phyloP scores from a whole-genome alignment of 2,797 vertebrate species.

The Schizothorax lantsangensis region DNA sequence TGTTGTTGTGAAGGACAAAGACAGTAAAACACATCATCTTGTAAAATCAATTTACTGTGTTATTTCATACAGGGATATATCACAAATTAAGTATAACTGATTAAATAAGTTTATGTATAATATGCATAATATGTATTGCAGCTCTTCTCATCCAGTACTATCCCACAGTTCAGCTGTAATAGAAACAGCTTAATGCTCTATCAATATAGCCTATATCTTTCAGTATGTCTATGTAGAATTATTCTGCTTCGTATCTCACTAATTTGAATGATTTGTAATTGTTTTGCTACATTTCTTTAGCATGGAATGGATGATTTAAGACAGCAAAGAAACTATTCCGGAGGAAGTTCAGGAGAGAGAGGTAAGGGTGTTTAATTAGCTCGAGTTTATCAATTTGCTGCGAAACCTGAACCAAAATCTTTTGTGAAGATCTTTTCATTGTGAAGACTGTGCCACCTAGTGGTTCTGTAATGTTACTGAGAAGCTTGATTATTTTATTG shows the following conservation, averaged over 20 bases:
- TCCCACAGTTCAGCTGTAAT: background rate
- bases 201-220: no score
- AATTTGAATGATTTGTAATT: background rate
- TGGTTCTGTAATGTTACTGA: slow-evolving; percentile 27
- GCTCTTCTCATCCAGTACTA: background rate
- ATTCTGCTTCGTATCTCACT: background rate
- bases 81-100: background rate
- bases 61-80: background rate
- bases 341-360: slow-evolving; percentile 70
- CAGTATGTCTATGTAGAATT: background rate
- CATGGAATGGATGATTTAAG: slow-evolving; percentile 92
- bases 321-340: slow-evolving; percentile 74
- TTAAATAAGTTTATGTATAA: background rate
- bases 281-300: slow-evolving; percentile 72
- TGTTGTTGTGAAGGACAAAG: background rate
- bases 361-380: slow-evolving; percentile 67
- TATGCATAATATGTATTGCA: background rate
- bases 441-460: slow-evolving; percentile 37
- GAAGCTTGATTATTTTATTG: background rate
- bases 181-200: background rate
- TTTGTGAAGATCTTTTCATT: background rate
- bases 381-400: background rate
- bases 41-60: background rate
- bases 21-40: background rate
- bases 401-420: background rate